phyloP scores from a whole-genome alignment of 2,888 invertebrate species.

The Drosophila meridiana region DNA sequence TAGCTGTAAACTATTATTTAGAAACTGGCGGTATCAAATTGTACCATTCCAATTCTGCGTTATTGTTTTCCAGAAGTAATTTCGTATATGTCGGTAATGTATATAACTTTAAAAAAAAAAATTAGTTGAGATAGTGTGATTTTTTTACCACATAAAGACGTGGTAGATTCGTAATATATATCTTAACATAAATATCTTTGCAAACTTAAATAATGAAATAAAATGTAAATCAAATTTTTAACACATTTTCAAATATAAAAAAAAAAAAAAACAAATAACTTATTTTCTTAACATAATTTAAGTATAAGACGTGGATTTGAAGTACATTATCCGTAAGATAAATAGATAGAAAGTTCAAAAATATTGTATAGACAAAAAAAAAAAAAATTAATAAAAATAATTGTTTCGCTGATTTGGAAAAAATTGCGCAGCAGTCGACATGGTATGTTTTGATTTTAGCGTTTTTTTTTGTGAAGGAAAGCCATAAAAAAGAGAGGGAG shows the following conservation, averaged over 20 bases:
- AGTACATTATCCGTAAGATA: neutral
- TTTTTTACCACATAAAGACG: slow-evolving; percentile 16
- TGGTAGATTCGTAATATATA: neutral
- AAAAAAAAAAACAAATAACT: neutral
- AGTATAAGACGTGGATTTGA: neutral
- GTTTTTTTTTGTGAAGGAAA: neutral
- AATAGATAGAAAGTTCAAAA: slow-evolving; percentile 9
- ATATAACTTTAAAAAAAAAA: slow-evolving; percentile 57
- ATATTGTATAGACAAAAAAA: neutral
- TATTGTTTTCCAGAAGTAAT: slow-evolving; percentile 49
- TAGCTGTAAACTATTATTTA: slow-evolving; percentile 51
- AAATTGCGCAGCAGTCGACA: neutral
- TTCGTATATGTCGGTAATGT: slow-evolving; percentile 57
- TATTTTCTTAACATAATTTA: neutral
- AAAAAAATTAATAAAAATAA: slow-evolving; percentile 6
- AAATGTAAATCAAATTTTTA: neutral
- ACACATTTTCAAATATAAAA: neutral
- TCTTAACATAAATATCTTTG: neutral
- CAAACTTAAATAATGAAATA: neutral
- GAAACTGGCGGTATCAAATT: slow-evolving; percentile 48
- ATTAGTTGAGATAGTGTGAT: slow-evolving; percentile 39
- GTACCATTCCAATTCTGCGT: slow-evolving; percentile 61
- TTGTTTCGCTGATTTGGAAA: neutral
- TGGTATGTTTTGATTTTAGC: neutral
- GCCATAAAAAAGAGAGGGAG: too few species aligned